A percentile compares a stretch with the other conserved stretches of the same genome.
These are phyloP conservation scores for Muntiacus muntjak DNA, from an alignment of 2,113 vertebrate genomes.

Conservation along the genomic window DNA sequence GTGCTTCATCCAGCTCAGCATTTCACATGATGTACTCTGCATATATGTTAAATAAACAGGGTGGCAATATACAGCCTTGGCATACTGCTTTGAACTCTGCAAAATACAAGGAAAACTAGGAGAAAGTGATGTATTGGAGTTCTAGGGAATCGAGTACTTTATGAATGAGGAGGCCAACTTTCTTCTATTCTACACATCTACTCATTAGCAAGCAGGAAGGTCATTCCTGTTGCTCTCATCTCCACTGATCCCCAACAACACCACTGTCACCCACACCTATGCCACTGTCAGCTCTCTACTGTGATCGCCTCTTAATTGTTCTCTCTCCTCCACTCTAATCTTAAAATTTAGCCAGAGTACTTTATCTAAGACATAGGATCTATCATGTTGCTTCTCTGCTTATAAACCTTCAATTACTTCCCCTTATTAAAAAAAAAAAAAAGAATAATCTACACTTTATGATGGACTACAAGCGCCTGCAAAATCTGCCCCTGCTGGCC, in stretches of 20 bases:
- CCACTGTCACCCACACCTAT: background rate
- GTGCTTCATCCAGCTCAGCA: background rate
- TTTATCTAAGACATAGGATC: background rate
- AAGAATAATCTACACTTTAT: background rate
- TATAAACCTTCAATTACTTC: background rate
- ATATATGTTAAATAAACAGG: background rate
- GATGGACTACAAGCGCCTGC: background rate
- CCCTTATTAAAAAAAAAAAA: background rate
- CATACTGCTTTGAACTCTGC: background rate
- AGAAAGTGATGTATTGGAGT: background rate
- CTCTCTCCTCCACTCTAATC: background rate
- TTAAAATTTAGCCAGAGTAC: background rate
- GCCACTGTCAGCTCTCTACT: background rate
- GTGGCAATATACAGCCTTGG: background rate
- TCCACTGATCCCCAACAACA: background rate
- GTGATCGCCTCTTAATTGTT: background rate
- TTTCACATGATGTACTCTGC: background rate
- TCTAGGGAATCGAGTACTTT: background rate
- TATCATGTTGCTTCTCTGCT: background rate
- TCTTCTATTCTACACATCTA: background rate
- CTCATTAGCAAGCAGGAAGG: fast-evolving
- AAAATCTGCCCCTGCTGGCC: background rate
- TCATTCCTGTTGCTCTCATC: background rate
- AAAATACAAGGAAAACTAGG: background rate
- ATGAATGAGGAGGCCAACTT: background rate